These are phyloP conservation scores for Cepaea hortensis DNA, from an alignment of 2,888 invertebrate genomes.

Conservation along the genomic window DNA sequence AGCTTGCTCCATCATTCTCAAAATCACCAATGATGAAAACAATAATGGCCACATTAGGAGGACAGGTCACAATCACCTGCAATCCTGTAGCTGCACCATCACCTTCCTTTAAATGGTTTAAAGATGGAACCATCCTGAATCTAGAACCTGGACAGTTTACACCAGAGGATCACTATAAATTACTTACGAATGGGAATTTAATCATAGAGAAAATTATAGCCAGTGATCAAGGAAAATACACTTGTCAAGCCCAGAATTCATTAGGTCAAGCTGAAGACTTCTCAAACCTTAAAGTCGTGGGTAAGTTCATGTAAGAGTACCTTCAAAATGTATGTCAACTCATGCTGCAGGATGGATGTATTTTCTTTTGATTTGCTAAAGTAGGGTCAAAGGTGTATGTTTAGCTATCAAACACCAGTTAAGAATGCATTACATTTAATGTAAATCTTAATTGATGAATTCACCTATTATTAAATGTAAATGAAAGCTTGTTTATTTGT, in stretches of 20 bases:
- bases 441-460: too few species aligned
- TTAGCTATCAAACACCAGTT: too few species aligned
- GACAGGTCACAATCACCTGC: constrained; percentile 92
- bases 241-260: constrained; percentile 82
- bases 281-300: constrained; percentile 56
- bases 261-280: constrained; percentile 58
- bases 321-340: not conserved
- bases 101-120: constrained; percentile 53
- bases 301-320: constrained; percentile 52
- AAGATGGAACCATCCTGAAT: constrained; percentile 48
- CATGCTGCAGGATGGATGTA: too few species aligned
- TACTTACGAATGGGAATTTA: constrained; percentile 82
- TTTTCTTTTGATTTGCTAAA: too few species aligned
- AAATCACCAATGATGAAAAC: constrained; percentile 91
- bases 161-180: constrained; percentile 74
- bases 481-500: too few species aligned
- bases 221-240: constrained; percentile 90
- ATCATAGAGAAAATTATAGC: constrained; percentile 84
- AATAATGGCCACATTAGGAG: constrained; percentile 91
- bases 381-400: too few species aligned
- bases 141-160: constrained; percentile 49
- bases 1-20: constrained; percentile 87
- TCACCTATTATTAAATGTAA: too few species aligned
- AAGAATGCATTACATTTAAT: too few species aligned
- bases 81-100: constrained; percentile 93